These are phyloP conservation scores for Cephalopachus bancanus DNA, from an alignment of 2,797 vertebrate species.

Conservation along the genomic window DNA sequence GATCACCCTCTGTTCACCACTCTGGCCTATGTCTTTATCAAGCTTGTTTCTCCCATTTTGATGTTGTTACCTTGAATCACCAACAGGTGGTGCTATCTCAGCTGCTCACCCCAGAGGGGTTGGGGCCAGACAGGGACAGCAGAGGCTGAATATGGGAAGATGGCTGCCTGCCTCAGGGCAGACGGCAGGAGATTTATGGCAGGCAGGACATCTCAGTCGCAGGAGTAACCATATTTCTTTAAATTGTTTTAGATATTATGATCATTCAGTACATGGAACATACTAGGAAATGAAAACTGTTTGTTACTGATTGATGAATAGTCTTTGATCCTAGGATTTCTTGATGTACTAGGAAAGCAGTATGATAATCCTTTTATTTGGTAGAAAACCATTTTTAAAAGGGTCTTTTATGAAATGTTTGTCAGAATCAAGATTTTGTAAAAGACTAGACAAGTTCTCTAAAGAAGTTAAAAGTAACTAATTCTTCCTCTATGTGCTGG, in stretches of 20 bases:
- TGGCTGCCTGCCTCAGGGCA: no score
- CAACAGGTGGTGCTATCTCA: no score
- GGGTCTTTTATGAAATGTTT: not conserved
- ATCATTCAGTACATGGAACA: not conserved
- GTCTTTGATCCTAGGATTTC: not conserved
- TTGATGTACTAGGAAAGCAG: not conserved
- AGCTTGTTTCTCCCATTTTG: no score
- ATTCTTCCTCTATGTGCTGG: conserved; percentile 19
- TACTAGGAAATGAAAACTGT: not conserved
- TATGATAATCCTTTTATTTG: conserved; percentile 22
- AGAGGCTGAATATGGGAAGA: no score
- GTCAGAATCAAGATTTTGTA: conserved; percentile 42
- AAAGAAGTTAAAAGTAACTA: conserved; percentile 17
- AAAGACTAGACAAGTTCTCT: not conserved
- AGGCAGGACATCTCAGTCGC: no score
- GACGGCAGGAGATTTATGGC: no score
- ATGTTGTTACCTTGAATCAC: no score
- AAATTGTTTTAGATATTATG: conserved; percentile 1
- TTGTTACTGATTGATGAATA: not conserved
- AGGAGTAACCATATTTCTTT: not conserved
- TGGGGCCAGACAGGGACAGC: no score
- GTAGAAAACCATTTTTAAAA: not conserved
- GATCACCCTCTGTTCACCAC: no score
- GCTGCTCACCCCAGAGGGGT: no score
- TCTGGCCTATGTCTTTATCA: no score